Conservation (phyloP, 2,888 invertebrate species). For the Cyclophora albipunctata region DNA sequence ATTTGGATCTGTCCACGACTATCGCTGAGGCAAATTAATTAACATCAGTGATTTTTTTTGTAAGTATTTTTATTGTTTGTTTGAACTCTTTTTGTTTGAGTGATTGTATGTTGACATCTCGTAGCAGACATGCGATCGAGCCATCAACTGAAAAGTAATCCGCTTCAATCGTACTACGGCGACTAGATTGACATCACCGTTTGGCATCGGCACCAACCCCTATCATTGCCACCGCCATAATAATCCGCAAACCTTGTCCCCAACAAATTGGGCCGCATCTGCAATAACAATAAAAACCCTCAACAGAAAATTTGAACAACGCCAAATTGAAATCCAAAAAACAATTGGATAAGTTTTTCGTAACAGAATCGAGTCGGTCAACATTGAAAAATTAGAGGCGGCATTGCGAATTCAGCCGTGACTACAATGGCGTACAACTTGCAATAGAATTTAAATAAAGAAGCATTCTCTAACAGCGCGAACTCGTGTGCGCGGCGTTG, state of each 20-base stretch:
- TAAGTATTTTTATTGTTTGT: no score
- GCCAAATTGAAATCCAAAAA: slow-evolving; percentile 42
- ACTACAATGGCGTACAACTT: slow-evolving; percentile 71
- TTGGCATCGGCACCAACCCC: slow-evolving; percentile 24
- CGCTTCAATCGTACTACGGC: slow-evolving; percentile 51
- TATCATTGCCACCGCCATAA: slow-evolving; percentile 36
- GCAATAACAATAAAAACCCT: slow-evolving; percentile 44
- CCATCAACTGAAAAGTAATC: slow-evolving; percentile 48
- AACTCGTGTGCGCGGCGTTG: slow-evolving; percentile 61
- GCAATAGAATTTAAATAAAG: slow-evolving; percentile 76
- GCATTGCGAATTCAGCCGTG: slow-evolving; percentile 55
- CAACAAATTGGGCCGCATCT: slow-evolving; percentile 46
- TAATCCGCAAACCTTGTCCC: slow-evolving; percentile 46
- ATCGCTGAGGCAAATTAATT: no score
- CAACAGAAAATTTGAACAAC: slow-evolving; percentile 32
- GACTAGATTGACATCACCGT: slow-evolving; percentile 6
- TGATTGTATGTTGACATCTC: slow-evolving; percentile 24
- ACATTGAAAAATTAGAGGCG: slow-evolving; percentile 57
- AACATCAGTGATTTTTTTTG: no score
- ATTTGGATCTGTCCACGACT: no score
- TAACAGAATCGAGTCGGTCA: slow-evolving; percentile 34
- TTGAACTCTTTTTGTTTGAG: no score
- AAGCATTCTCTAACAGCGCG: slow-evolving; percentile 63
- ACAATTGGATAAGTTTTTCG: slow-evolving; percentile 41
- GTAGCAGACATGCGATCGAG: slow-evolving; percentile 47